Conservation (phyloP, 2,113 vertebrate species). For the Pseudorectes ferrugineus region DNA sequence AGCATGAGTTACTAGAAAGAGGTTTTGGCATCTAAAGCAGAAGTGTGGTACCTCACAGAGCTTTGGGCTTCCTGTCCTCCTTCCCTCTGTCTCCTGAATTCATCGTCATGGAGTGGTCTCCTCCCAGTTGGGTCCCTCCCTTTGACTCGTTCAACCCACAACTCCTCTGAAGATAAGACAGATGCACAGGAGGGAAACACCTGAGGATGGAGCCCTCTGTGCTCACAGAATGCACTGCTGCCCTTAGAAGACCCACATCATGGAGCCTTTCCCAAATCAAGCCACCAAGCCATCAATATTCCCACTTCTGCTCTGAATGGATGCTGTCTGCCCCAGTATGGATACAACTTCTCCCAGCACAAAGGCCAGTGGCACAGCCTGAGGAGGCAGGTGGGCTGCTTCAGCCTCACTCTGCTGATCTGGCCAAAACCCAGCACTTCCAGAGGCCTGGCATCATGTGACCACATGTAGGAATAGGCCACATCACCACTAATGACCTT, state of each 20-base stretch:
- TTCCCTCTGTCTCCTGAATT: neutral
- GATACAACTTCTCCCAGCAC: neutral
- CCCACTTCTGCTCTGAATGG: neutral
- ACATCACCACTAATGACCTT: neutral
- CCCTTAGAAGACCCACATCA: neutral
- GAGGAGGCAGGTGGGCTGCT: neutral
- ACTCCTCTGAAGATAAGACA: neutral
- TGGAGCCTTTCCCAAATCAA: neutral
- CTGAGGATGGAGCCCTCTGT: neutral
- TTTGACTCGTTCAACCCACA: neutral
- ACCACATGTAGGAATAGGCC: neutral
- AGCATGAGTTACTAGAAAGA: neutral
- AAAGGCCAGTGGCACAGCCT: neutral
- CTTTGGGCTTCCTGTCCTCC: neutral
- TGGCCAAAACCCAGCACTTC: neutral
- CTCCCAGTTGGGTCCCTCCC: neutral
- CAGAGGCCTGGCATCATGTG: neutral
- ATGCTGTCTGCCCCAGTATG: neutral
- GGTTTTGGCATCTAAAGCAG: neutral
- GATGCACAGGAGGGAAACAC: neutral
- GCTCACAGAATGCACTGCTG: neutral
- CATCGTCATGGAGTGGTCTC: neutral
- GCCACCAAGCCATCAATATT: neutral
- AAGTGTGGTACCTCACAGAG: neutral
- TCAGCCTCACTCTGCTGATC: neutral